Conservation (phyloP, 2,888 invertebrate genomes). For the Campopleginae sp. region DNA sequence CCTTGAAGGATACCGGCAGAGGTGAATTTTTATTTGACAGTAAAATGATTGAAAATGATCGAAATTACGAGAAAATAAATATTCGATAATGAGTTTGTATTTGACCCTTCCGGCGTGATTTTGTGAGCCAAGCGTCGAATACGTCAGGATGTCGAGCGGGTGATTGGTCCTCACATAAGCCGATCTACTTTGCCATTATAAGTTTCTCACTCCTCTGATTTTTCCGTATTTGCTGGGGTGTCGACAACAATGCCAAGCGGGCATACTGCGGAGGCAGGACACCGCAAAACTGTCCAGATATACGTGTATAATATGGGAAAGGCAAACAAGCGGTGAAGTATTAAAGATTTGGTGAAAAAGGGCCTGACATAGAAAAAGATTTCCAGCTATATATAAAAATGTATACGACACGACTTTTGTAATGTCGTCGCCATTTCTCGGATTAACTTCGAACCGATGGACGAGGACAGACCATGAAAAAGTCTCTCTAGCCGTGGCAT, state of each 20-base stretch:
- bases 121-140: slow-evolving; percentile 63
- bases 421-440: slow-evolving; percentile 1
- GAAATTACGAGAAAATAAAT: background rate
- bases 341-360: slow-evolving; percentile 46
- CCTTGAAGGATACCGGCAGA: too few species aligned
- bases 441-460: slow-evolving; percentile 8
- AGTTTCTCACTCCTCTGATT: slow-evolving; percentile 26
- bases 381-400: background rate
- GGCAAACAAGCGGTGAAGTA: slow-evolving; percentile 70
- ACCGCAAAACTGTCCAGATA: slow-evolving; percentile 68
- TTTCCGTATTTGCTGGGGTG: slow-evolving; percentile 64
- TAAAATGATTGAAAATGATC: background rate
- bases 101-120: slow-evolving; percentile 56
- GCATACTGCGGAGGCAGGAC: slow-evolving; percentile 61
- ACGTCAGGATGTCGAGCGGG: slow-evolving; percentile 64
- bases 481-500: background rate
- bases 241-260: slow-evolving; percentile 36
- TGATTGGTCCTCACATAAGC: slow-evolving; percentile 72
- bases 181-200: slow-evolving; percentile 67
- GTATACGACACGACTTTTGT: slow-evolving; percentile 1
- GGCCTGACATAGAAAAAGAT: slow-evolving; percentile 1
- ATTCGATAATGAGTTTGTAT: slow-evolving; percentile 33
- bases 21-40: too few species aligned
- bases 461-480: background rate
- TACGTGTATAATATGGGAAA: slow-evolving; percentile 77